phyloP scores from a whole-genome alignment of 2,888 invertebrate genomes.

The Malthinus seriepunctatus region DNA sequence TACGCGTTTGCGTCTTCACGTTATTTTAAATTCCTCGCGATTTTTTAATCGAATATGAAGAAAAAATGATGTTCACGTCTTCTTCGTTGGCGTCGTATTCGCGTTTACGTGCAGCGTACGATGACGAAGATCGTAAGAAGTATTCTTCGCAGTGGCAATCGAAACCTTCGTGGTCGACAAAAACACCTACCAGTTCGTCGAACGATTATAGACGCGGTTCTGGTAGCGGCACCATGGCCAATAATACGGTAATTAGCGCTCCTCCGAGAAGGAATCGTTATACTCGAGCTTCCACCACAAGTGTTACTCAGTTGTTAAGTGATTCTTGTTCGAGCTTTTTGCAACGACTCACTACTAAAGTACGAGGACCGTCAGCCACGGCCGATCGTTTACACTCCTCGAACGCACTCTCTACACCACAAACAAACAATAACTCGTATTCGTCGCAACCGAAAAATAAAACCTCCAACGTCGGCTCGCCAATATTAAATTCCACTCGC shows the following conservation, averaged over 20 bases:
- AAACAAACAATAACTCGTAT: background rate
- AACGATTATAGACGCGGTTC: conserved; percentile 30
- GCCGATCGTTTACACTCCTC: conserved; percentile 18
- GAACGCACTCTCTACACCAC: conserved; percentile 10
- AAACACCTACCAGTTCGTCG: conserved; percentile 30
- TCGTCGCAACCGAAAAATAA: background rate
- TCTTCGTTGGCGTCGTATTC: conserved; percentile 45
- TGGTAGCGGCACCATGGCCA: conserved; percentile 37
- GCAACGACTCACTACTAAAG: conserved; percentile 74
- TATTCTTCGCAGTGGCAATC: conserved; percentile 33
- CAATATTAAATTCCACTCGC: conserved; percentile 60
- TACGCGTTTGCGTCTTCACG: conserved; percentile 40
- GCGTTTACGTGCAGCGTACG: conserved; percentile 48
- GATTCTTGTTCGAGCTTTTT: conserved; percentile 87
- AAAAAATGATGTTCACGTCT: conserved; percentile 33
- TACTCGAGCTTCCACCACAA: conserved; percentile 76
- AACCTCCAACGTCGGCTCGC: conserved; percentile 21
- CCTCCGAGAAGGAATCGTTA: conserved; percentile 67
- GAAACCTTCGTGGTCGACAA: conserved; percentile 26
- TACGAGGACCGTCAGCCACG: conserved; percentile 72
- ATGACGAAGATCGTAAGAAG: conserved; percentile 40
- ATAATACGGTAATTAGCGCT: conserved; percentile 48
- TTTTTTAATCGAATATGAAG: conserved; percentile 13
- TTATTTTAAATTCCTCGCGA: conserved; percentile 24
- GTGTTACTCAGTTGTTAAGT: conserved; percentile 83